These are phyloP conservation scores for Sphaerodactylus townsendi DNA, from an alignment of 2,113 vertebrate genomes.

Conservation along the genomic window DNA sequence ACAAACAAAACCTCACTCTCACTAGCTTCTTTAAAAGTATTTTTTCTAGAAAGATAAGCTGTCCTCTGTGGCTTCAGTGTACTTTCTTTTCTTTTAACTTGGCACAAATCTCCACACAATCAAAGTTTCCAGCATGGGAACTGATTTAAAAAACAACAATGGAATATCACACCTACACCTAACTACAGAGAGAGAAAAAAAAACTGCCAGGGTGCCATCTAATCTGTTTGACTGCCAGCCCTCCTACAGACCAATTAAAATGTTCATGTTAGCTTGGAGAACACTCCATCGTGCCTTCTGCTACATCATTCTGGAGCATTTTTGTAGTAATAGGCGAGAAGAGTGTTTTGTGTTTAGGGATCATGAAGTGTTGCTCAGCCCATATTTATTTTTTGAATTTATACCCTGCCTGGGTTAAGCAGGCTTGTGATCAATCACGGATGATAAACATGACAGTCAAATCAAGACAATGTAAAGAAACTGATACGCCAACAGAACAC, in stretches of 20 bases:
- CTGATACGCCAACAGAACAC: too few relatives aligned
- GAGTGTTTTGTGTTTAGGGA: not conserved
- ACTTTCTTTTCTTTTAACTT: constrained; percentile 34
- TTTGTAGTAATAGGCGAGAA: not conserved
- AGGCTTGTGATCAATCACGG: too few relatives aligned
- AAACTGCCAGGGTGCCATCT: constrained; percentile 34
- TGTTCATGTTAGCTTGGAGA: not conserved
- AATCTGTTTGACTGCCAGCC: not conserved
- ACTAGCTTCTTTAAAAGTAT: not conserved
- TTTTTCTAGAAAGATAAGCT: constrained; percentile 18
- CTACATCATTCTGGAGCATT: not conserved
- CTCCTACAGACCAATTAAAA: constrained; percentile 15
- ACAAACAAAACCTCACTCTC: too few relatives aligned
- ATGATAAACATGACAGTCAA: too few relatives aligned
- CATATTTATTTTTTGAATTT: too few relatives aligned
- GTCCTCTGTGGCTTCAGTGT: constrained; percentile 7
- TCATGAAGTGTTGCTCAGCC: not conserved
- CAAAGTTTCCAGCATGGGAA: constrained; percentile 45
- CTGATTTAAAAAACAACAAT: constrained; percentile 52
- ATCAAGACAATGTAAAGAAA: too few relatives aligned
- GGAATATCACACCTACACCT: constrained; percentile 49
- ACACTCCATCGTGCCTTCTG: constrained; percentile 1
- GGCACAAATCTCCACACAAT: constrained; percentile 50
- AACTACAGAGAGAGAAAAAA: constrained; percentile 40
- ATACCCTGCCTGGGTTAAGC: too few relatives aligned